phyloP scores from a whole-genome alignment of 2,797 vertebrate species.

The Silurus aristotelis region DNA sequence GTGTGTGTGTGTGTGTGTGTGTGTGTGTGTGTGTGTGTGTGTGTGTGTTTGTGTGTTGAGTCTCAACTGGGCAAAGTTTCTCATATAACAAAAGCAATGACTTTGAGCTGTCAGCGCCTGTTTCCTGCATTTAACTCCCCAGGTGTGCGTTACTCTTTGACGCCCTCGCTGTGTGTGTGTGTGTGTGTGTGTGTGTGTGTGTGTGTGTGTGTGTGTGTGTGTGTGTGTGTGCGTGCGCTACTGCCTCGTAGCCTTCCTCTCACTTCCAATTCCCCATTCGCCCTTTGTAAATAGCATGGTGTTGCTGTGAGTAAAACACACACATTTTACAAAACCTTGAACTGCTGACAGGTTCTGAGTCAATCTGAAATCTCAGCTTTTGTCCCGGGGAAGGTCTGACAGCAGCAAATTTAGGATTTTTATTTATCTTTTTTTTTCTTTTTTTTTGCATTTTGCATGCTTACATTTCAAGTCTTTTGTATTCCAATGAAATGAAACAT shows the following conservation, averaged over 20 bases:
- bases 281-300: slow-evolving; percentile 19
- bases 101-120: slow-evolving; percentile 60
- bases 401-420: neutral
- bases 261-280: slow-evolving; percentile 32
- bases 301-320: slow-evolving; percentile 20
- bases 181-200: slow-evolving; percentile 13
- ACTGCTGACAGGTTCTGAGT: slow-evolving; percentile 27
- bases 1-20: neutral
- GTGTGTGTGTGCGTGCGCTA: neutral
- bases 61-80: slow-evolving; percentile 34
- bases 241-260: slow-evolving; percentile 48
- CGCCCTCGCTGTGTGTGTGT: slow-evolving; percentile 35
- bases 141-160: slow-evolving; percentile 51
- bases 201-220: slow-evolving; percentile 12
- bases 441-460: neutral
- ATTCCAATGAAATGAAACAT: neutral
- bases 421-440: neutral
- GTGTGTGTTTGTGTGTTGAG: no score
- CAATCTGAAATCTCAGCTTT: slow-evolving; percentile 20
- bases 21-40: no score
- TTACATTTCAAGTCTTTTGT: neutral
- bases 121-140: slow-evolving; percentile 55
- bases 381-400: slow-evolving; percentile 4
- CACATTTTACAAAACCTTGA: slow-evolving; percentile 35
- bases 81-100: slow-evolving; percentile 48